Percentiles rank a stretch among this genome's conserved stretches.
These are phyloP conservation scores for Oasisia sp. DNA, from an alignment of 2,888 invertebrate genomes.

Conservation along the genomic window DNA sequence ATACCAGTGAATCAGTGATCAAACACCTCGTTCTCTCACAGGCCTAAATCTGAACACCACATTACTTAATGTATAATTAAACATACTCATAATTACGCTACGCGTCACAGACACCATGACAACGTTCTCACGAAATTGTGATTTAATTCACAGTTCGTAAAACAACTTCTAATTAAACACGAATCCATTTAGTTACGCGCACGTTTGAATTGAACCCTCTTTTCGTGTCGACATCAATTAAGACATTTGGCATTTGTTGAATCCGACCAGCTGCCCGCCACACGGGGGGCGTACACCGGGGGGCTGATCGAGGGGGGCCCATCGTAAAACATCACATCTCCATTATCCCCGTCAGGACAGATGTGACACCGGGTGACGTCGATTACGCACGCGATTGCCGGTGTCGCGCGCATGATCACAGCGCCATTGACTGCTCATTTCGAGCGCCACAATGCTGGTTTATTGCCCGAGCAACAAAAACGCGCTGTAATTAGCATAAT, in stretches of 20 bases:
- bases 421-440: background rate
- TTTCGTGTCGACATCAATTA: background rate
- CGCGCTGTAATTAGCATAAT: conserved; percentile 4
- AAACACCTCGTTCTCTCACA: background rate
- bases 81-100: too few relatives aligned
- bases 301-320: background rate
- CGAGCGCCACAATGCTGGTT: background rate
- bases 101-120: too few relatives aligned
- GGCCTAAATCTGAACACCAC: too few relatives aligned
- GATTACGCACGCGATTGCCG: background rate
- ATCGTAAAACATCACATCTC: background rate
- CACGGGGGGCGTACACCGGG: background rate
- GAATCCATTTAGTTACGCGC: background rate
- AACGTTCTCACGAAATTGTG: background rate
- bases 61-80: too few relatives aligned
- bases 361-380: background rate
- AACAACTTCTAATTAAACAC: background rate
- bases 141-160: background rate
- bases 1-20: too few relatives aligned
- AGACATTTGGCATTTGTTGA: background rate
- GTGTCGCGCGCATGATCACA: background rate
- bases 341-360: conserved; percentile 6
- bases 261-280: background rate
- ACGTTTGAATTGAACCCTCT: background rate
- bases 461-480: background rate